Base-by-base conservation (phyloP, 1,140 invertebrate genomes). In the Halesus radiatus region DNA sequence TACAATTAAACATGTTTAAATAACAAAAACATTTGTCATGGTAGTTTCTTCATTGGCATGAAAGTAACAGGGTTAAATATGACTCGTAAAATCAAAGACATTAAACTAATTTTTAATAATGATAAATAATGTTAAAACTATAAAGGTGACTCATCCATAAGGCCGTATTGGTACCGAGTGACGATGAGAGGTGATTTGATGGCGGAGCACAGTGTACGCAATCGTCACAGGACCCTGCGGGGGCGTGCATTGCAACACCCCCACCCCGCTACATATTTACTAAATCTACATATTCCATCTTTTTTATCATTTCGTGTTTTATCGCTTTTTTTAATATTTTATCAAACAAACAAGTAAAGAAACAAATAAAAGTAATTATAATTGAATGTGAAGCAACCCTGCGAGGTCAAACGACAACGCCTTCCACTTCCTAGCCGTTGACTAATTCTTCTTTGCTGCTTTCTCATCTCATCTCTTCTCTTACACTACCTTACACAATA, bases 401-500 rank as follows among this genome's bases (percentile, higher is more conserved):
- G 3, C 52, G 29, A 70, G 32, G 37, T 62, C 75, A 74, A 18
- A 72, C 15, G 53, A 26, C 29, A 50, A 20, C 32, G 52, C 68
- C 66, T 8, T 68, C 70, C 37, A 13, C 37, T 45, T 80, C 79
- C 81, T 83, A 83, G 81, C 81, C 60, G 74, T 80, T 80, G 81
- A 83, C 81, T 83, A 83, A 45, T 45, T 45, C 10, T 45, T 45
- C 37, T 45, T 32, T 32, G 32, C 32, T 32, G 32, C 32, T 32
- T 32, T n/a, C n/a, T n/a, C n/a, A n/a, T 10, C 37, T 58, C 75
- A 58, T 78, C 66, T 79, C 64, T 60, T 81, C 79, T 76, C 81
- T 81, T 79, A 81, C 60, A 77, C 20, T 81, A 83, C 80, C 82
- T 83, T 83, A 83, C 79, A 80, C 72, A 81, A 80, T 83, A 81